Evolutionary conservation across 2,888 invertebrate species (phyloP).

Genomic region (Apomyelois bistriatella): DNA sequence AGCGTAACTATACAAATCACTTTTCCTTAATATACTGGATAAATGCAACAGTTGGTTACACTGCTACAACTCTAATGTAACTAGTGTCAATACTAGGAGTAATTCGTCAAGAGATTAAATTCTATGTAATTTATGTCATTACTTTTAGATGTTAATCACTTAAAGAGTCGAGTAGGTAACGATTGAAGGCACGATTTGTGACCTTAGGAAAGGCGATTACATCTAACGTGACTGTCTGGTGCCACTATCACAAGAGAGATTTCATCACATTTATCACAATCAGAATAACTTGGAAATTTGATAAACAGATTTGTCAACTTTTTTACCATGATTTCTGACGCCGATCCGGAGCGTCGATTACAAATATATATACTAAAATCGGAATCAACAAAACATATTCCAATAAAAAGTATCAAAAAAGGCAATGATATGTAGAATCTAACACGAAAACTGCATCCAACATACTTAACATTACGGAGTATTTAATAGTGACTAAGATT

Average conservation of each 20-base stretch:
- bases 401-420: constrained; percentile 30
- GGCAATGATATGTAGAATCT: constrained; percentile 39
- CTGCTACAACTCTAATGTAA: constrained; percentile 47
- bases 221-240: constrained; percentile 71
- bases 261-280: constrained; percentile 77
- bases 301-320: constrained; percentile 30
- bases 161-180: constrained; percentile 54
- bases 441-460: constrained; percentile 22
- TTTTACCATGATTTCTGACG: constrained; percentile 20
- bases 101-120: constrained; percentile 51
- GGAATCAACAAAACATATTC: constrained; percentile 21
- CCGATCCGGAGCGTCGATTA: background rate
- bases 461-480: constrained; percentile 37
- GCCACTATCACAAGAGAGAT: constrained; percentile 76
- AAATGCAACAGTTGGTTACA: constrained; percentile 67
- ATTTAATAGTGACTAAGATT: constrained; percentile 32
- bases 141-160: constrained; percentile 27
- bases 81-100: constrained; percentile 59
- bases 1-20: constrained; percentile 74
- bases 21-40: constrained; percentile 66
- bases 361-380: constrained; percentile 26
- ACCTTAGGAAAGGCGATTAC: constrained; percentile 53
- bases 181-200: constrained; percentile 48
- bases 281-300: constrained; percentile 55
- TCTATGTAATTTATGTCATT: constrained; percentile 38